Evolutionary conservation across 2,797 vertebrate species (phyloP).

Genomic region (Acrossocheilus fasciatus): DNA sequence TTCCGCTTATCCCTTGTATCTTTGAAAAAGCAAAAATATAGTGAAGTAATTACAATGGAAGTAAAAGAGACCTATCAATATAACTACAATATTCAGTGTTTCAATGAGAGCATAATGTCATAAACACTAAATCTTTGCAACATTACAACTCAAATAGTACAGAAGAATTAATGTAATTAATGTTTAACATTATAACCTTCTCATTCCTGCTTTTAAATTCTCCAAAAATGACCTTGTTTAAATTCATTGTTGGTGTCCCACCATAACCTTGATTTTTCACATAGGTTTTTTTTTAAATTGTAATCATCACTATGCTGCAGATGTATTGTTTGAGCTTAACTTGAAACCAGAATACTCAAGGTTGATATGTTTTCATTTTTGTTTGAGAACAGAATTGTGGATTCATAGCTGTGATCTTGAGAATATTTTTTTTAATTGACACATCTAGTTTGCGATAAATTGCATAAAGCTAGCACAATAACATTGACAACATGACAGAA

Average conservation of each 20-base stretch:
- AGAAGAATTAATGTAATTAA: neutral
- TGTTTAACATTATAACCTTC: neutral
- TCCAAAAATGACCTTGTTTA: neutral
- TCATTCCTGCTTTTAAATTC: neutral
- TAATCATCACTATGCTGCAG: neutral
- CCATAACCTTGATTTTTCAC: neutral
- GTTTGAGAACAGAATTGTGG: neutral
- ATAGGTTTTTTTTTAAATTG: neutral
- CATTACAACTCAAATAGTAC: neutral
- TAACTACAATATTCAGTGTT: neutral
- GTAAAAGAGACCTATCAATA: neutral
- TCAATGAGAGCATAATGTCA: neutral
- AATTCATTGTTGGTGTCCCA: neutral
- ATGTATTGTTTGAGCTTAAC: neutral
- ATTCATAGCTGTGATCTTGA: neutral
- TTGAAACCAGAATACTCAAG: neutral
- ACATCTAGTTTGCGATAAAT: neutral
- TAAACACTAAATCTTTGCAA: neutral
- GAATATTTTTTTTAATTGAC: neutral
- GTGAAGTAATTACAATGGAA: neutral
- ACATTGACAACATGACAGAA: neutral
- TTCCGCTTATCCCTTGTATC: neutral
- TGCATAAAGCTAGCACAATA: neutral
- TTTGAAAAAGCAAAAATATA: neutral
- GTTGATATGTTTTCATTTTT: neutral